Evolutionary conservation across 2,113 vertebrate genomes (phyloP), one percentile per base, ranked within the genome.

Genomic region (Mixornis gularis): DNA sequence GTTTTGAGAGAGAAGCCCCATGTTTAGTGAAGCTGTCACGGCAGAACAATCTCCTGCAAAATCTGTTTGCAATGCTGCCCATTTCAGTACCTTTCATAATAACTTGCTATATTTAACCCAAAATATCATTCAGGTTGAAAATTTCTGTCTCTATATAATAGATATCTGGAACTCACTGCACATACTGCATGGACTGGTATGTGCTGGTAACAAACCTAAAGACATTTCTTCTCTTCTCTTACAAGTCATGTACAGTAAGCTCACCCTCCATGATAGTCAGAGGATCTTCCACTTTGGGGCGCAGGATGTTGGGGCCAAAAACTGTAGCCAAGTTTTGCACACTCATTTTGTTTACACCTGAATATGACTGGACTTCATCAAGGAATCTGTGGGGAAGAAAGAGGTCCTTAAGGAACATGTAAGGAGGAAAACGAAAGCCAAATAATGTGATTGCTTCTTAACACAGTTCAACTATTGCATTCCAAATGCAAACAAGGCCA

Each of bases 331-430:
- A 95, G 93, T 99, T 99, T 95, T 99, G 99, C 38, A 98, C 98
- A 8, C 99, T 99, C 99, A 99, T 99, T 97, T 99, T 99, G 96
- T 99, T 99, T 69, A 99, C 93, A n/a, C 98, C 98, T 22, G 99
- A 98, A 87, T 99, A 98, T 1, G 99, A 99, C 92, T 99, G 99
- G 43, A 99, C 99, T 97, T 99, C 99, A 98, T 99, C 99, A 65
- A 99, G 97, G 97, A 99, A 99, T 81, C 99, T 99, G 93, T 40
- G 36, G 40, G 44, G 55, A 49, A 58, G 25, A 85, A 87, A 79
- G 43, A 92, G 32, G 21, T 26, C 32, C 62, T 89, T 92, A 86
- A 72, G 9, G 25, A 86, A 58, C 11, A 49, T 1, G 3, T 58
- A 24, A 59, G 49, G 72, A 71, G 5, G 16, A 10, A 17, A n/a